Percentiles rank a stretch among this genome's conserved stretches.
phyloP scores from a whole-genome alignment of 2,797 vertebrate genomes.

The Heterohyrax brucei region DNA sequence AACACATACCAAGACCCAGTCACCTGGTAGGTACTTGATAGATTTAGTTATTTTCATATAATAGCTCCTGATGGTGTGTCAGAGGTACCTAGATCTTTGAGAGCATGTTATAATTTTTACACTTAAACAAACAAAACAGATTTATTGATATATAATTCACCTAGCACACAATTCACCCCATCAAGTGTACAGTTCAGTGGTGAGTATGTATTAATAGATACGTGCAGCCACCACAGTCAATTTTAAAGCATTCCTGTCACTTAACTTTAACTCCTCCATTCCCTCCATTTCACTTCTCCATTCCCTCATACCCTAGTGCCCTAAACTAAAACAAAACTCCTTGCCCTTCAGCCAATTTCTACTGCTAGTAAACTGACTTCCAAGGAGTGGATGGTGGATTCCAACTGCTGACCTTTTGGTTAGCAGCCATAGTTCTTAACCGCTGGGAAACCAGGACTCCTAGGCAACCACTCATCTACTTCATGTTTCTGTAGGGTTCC shows the following conservation, averaged over 20 bases:
- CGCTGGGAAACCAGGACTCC: background rate
- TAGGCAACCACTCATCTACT: background rate
- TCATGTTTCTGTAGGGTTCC: background rate
- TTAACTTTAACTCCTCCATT: background rate
- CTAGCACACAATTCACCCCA: background rate
- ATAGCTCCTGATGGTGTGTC: background rate
- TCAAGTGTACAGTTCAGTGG: background rate
- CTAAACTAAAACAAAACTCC: no score
- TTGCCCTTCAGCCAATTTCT: no score
- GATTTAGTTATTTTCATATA: background rate
- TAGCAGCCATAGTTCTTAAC: no score
- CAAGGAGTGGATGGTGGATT: no score
- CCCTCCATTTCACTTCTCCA: background rate
- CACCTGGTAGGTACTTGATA: constrained; percentile 17
- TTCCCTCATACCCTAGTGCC: background rate
- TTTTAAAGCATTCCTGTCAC: background rate
- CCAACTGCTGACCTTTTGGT: no score
- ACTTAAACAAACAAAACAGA: background rate
- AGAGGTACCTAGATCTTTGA: constrained; percentile 26
- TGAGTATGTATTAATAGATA: background rate
- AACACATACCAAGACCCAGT: background rate
- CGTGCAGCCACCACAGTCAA: background rate
- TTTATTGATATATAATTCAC: background rate
- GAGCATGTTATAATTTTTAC: background rate
- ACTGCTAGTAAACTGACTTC: no score